Evolutionary conservation across 2,888 invertebrate genomes (phyloP).

Genomic region (Apamea epomidion): DNA sequence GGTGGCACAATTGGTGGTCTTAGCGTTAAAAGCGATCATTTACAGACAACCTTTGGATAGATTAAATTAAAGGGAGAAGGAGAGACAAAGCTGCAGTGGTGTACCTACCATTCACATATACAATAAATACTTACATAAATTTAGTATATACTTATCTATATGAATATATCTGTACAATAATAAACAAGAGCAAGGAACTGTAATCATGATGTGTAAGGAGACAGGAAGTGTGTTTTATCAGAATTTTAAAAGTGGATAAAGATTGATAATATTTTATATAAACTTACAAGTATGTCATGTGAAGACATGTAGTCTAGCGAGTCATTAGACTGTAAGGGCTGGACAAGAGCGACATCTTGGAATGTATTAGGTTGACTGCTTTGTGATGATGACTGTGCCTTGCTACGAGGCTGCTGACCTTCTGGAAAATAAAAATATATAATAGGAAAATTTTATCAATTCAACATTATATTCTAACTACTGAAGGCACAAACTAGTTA

Average conservation of each 20-base stretch:
- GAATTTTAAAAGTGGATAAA: not conserved
- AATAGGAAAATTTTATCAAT: not conserved
- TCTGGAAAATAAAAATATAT: slow-evolving; percentile 70
- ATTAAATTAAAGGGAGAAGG: not conserved
- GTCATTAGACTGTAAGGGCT: slow-evolving; percentile 75
- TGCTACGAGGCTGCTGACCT: slow-evolving; percentile 68
- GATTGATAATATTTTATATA: not conserved
- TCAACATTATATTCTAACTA: not conserved
- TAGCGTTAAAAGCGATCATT: not conserved
- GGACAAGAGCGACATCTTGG: slow-evolving; percentile 79
- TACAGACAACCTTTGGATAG: not conserved
- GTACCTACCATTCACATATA: not conserved
- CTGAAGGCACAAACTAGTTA: not conserved
- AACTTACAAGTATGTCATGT: slow-evolving; percentile 75
- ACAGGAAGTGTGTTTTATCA: not conserved
- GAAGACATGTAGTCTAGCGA: slow-evolving; percentile 71
- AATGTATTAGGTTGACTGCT: slow-evolving; percentile 75
- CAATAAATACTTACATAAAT: too few species aligned
- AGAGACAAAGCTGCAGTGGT: not conserved
- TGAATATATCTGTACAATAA: too few species aligned
- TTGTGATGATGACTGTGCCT: slow-evolving; percentile 66
- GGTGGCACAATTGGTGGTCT: not conserved
- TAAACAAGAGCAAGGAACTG: too few species aligned
- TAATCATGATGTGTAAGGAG: not conserved
- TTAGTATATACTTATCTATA: too few species aligned